Percentiles rank a stretch among this genome's conserved stretches.
Conservation (phyloP, 1,140 invertebrate genomes). For the Delia radicum region DNA sequence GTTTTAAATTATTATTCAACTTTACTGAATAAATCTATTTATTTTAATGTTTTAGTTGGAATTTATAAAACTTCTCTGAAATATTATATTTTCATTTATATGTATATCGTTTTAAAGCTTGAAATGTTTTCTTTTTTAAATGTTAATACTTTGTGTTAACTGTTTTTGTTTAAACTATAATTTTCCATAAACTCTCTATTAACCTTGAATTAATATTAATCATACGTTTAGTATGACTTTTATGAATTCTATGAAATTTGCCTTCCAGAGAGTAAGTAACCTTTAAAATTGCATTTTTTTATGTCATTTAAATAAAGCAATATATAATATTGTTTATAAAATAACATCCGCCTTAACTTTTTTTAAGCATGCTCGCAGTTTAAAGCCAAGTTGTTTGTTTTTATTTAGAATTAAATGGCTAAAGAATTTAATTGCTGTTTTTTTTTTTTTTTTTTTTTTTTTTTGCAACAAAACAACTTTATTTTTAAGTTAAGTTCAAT, state of each 20-base stretch:
- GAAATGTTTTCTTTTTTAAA: no score
- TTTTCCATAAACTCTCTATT: neutral
- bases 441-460: neutral
- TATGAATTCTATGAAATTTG: no score
- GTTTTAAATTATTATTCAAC: no score
- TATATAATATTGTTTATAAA: neutral
- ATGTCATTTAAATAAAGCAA: conserved; percentile 11
- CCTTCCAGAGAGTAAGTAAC: neutral
- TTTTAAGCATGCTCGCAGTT: neutral
- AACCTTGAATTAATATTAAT: conserved; percentile 20
- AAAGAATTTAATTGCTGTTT: conserved; percentile 4
- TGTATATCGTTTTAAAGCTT: no score
- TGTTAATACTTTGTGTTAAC: no score
- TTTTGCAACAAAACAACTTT: neutral
- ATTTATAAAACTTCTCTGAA: no score
- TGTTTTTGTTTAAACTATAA: neutral
- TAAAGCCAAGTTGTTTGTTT: neutral
- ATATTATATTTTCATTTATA: no score
- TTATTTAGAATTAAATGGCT: neutral
- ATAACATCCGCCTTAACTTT: conserved; percentile 6
- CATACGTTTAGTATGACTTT: neutral
- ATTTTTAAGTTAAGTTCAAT: conserved; percentile 8
- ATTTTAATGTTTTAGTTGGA: no score
- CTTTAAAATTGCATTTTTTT: neutral
- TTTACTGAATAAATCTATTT: no score